phyloP scores from a whole-genome alignment of 1,140 invertebrate genomes.

The Neodiprion fabricii region DNA sequence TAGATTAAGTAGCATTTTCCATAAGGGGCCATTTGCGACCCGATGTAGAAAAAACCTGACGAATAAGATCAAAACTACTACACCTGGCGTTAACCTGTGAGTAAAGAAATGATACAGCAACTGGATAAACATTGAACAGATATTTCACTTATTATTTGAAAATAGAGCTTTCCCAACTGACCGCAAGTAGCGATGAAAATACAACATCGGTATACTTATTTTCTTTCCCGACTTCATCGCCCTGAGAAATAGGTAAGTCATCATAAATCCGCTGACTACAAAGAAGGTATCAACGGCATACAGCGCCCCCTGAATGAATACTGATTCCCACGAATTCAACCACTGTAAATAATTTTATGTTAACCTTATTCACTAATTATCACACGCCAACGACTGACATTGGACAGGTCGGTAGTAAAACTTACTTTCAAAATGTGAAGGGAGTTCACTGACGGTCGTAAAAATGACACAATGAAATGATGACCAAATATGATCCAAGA shows the following conservation, averaged over 20 bases:
- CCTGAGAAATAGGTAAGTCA: conserved; percentile 64
- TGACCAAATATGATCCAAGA: conserved; percentile 54
- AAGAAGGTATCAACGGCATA: conserved; percentile 68
- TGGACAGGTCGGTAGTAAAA: not conserved
- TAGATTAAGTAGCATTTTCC: not conserved
- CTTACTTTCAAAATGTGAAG: not conserved
- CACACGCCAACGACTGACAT: not conserved
- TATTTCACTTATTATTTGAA: not conserved
- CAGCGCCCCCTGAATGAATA: conserved; percentile 50
- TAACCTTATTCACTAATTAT: not conserved
- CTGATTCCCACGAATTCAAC: conserved; percentile 34
- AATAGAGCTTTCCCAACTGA: not conserved
- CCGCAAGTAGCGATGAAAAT: conserved; percentile 8
- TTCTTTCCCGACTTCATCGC: conserved; percentile 55
- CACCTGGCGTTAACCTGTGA: not conserved
- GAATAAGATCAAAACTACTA: not conserved
- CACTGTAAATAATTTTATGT: conserved; percentile 41
- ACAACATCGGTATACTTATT: conserved; percentile 27
- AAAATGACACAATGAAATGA: conserved; percentile 35
- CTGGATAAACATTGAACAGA: not conserved
- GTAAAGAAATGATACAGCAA: not conserved
- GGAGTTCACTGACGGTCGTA: conserved; percentile 28
- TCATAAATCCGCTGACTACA: conserved; percentile 63
- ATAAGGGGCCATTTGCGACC: not conserved
- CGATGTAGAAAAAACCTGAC: not conserved